Evolutionary conservation across 2,888 invertebrate species (phyloP).

Genomic region (Lasius platythorax): DNA sequence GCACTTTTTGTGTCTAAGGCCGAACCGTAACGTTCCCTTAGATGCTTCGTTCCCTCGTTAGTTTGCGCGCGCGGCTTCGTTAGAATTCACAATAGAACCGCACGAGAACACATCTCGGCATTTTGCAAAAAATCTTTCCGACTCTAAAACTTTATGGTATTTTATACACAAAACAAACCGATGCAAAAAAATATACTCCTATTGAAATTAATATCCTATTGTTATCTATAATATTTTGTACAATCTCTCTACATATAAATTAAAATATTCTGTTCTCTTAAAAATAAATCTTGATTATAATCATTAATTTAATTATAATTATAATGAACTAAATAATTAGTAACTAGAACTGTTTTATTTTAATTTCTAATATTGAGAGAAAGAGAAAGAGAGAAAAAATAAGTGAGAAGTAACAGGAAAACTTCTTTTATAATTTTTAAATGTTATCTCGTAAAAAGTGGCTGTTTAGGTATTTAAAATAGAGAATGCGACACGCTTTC

Average conservation of each 20-base stretch:
- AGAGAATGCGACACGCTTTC: not conserved
- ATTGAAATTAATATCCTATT: constrained; percentile 2
- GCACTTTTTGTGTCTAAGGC: constrained; percentile 73
- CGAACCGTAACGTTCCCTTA: constrained; percentile 67
- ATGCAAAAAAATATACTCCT: not conserved
- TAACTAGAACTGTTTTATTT: not conserved
- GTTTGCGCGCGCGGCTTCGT: constrained; percentile 64
- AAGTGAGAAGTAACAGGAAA: too few species aligned
- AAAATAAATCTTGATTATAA: not conserved
- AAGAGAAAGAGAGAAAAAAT: not conserved
- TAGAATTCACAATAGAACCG: constrained; percentile 61
- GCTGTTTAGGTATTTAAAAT: not conserved
- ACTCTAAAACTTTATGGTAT: constrained; percentile 16
- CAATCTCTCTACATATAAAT: not conserved
- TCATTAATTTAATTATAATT: constrained; percentile 11
- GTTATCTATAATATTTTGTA: not conserved
- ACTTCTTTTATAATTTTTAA: not conserved
- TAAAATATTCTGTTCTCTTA: not conserved
- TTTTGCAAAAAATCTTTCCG: constrained; percentile 40
- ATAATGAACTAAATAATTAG: not conserved
- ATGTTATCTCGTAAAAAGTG: not conserved
- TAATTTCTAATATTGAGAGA: too few species aligned
- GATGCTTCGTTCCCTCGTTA: constrained; percentile 71
- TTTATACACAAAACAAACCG: constrained; percentile 26
- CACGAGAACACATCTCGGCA: constrained; percentile 21